Base-by-base conservation (phyloP, 2,888 invertebrate genomes). In the Pyrocoelia pectoralis region DNA sequence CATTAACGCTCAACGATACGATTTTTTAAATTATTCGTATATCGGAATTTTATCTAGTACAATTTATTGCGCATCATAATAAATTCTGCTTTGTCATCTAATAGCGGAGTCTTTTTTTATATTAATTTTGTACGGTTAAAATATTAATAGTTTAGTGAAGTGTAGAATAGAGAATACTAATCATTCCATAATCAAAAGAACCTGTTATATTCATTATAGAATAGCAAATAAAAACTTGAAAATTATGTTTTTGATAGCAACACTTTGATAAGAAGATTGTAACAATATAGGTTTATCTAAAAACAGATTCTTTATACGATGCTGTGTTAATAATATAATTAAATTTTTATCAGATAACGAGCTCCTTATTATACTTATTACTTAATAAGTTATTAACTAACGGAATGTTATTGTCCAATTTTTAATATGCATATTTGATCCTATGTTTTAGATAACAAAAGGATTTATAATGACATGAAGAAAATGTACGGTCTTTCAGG, bases 31-130 rank as follows among this genome's bases (percentile, higher is more conserved):
- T 33, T 33, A 8, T 2, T n/a, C 8, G n/a, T n/a, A 6, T 8
- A 46, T 46, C 28, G 29, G 15, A 28, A 51, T 51, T 28, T 51
- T 51, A 29, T 51, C 29, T 28, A 9, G 29, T 13, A 12, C 9
- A 43, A 46, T n/a, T 55, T 46, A 18, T 29, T 46, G 12, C 29
- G 8, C n/a, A 17, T n/a, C 12, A 55, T 13, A 28, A 46, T 46
- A n/a, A 46, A 28, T 55, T 28, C 29, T 29, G 55, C 46, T 29
- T 55, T 46, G 46, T 55, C 55, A 55, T 46, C 28, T 46, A 55
- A 43, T 29, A 29, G 10, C 29, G 12, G 14, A 55, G 10, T 28
- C 55, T 28, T 55, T 28, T 46, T 33, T 12, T 10, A 46, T 14
- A 43, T 13, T 13, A 15, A 43, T 43, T 15, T 13, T 15, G 8